A percentile compares a stretch with the other conserved stretches of the same genome.
phyloP scores from a whole-genome alignment of 2,113 vertebrate species.

The Corydoras maculifer region DNA sequence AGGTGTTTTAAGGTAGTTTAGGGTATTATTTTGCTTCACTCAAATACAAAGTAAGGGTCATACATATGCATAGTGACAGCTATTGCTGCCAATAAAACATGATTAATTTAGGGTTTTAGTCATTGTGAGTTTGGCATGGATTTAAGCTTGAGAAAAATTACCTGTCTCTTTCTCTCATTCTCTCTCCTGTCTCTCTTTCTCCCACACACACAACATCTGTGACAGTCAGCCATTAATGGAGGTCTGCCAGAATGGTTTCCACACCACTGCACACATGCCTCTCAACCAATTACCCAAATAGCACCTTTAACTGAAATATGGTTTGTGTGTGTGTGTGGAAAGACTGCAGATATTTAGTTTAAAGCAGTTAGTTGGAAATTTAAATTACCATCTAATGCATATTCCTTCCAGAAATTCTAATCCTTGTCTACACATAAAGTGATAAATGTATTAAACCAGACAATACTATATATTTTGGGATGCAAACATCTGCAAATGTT shows the following conservation, averaged over 20 bases:
- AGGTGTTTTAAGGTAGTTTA: too few species aligned
- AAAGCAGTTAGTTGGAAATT: too few species aligned
- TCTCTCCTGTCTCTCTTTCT: slow-evolving; percentile 60
- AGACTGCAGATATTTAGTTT: too few species aligned
- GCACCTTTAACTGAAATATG: too few species aligned
- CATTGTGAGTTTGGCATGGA: slow-evolving; percentile 68
- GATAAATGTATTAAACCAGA: too few species aligned
- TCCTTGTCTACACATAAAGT: too few species aligned
- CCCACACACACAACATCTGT: slow-evolving; percentile 54
- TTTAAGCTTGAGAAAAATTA: slow-evolving; percentile 56
- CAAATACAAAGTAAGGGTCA: background rate
- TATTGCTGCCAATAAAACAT: slow-evolving; percentile 65
- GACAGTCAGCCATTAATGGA: slow-evolving; percentile 72
- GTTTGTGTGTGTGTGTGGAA: too few species aligned
- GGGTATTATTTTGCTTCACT: too few species aligned
- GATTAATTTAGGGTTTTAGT: slow-evolving; percentile 70
- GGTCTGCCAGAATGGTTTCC: slow-evolving; percentile 47
- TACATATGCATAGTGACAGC: slow-evolving; percentile 56
- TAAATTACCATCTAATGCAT: too few species aligned
- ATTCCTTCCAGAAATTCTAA: too few species aligned
- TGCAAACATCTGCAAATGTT: slow-evolving; percentile 14
- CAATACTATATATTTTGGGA: slow-evolving; percentile 3
- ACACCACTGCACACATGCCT: too few species aligned
- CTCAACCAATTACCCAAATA: too few species aligned
- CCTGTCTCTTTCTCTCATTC: slow-evolving; percentile 59